These are phyloP conservation scores for Bombus sylvicola DNA, from an alignment of 1,140 invertebrate genomes.

Conservation along the genomic window DNA sequence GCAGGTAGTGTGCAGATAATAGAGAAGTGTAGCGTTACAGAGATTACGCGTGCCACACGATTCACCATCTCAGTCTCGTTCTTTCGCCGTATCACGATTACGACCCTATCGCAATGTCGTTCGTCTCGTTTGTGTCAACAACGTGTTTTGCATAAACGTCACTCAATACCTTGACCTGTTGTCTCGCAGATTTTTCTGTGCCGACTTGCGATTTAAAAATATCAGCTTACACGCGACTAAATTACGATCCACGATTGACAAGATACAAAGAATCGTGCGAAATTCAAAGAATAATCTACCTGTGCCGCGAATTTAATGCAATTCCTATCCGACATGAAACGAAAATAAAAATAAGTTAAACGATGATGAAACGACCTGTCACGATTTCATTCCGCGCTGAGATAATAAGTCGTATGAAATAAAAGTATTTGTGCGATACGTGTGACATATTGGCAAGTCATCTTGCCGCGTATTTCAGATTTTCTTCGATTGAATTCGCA, in stretches of 20 bases:
- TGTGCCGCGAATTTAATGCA: too few species aligned
- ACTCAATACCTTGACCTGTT: not conserved
- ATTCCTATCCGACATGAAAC: too few species aligned
- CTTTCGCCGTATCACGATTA: not conserved
- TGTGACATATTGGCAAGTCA: too few species aligned
- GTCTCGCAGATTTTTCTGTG: not conserved
- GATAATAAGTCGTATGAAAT: too few species aligned
- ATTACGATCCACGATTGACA: not conserved
- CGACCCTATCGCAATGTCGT: not conserved
- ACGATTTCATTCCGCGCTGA: too few species aligned
- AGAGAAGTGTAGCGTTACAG: conserved; percentile 29
- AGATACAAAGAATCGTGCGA: not conserved
- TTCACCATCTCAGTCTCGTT: conserved; percentile 2
- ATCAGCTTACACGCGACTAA: not conserved
- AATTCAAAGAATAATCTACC: too few species aligned
- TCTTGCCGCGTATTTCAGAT: too few species aligned
- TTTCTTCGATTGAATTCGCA: too few species aligned
- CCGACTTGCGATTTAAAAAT: not conserved
- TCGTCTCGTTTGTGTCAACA: not conserved
- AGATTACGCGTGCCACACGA: conserved; percentile 44
- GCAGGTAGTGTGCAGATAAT: conserved; percentile 24
- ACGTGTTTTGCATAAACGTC: not conserved
- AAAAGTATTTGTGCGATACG: too few species aligned
- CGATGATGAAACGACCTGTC: too few species aligned
- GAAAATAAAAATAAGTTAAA: too few species aligned